These are phyloP conservation scores for Magallana nippona DNA, from an alignment of 2,888 invertebrate genomes.

Conservation along the genomic window DNA sequence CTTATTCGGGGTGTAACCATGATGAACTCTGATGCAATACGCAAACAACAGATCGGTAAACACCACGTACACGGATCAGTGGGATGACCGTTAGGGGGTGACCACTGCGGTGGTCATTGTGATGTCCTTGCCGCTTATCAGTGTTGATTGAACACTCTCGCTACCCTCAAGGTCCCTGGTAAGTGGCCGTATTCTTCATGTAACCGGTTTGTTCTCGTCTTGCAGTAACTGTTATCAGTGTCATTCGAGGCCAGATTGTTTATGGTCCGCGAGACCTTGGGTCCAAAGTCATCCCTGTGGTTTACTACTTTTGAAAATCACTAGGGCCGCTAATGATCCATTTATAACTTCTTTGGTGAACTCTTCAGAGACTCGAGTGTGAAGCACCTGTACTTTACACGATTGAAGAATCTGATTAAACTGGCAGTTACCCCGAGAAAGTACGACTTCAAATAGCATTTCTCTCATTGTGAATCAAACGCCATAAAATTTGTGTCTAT, in stretches of 20 bases:
- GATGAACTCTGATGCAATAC: not conserved
- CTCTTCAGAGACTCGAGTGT: not conserved
- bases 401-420: not conserved
- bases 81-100: not conserved
- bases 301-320: slow-evolving; percentile 1
- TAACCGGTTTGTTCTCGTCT: not conserved
- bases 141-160: not conserved
- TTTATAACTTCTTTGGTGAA: not conserved
- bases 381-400: slow-evolving; percentile 5
- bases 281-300: not conserved
- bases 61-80: not conserved
- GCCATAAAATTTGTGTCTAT: not conserved
- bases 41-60: not conserved
- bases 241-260: not conserved
- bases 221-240: not conserved
- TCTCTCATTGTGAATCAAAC: not conserved
- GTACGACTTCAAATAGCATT: not conserved
- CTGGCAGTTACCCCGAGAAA: not conserved
- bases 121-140: not conserved
- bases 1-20: not conserved
- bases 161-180: not conserved
- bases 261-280: not conserved
- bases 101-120: not conserved
- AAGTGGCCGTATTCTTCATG: not conserved
- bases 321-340: not conserved